phyloP scores from a whole-genome alignment of 2,888 invertebrate species.

The Andrena bicolor region DNA sequence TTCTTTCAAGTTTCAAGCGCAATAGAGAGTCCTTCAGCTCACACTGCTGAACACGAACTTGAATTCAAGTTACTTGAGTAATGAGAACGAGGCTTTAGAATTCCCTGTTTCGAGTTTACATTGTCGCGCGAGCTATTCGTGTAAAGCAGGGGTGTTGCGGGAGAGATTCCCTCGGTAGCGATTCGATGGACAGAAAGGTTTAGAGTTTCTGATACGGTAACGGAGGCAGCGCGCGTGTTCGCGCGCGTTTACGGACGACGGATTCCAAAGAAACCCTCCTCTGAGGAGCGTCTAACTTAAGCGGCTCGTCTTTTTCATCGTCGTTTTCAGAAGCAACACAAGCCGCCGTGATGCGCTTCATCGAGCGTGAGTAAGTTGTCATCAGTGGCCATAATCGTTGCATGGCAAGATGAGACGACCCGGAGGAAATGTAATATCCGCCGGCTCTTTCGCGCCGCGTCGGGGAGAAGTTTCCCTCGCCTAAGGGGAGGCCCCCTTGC shows the following conservation, averaged over 20 bases:
- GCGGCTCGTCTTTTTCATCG: conserved; percentile 38
- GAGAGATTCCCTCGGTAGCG: not conserved
- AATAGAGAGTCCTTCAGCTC: too few relatives aligned
- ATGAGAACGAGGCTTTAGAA: too few relatives aligned
- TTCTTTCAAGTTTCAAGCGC: too few relatives aligned
- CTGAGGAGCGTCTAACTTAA: conserved; percentile 8
- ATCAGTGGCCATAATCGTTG: conserved; percentile 65
- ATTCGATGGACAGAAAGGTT: not conserved
- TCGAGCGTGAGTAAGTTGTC: conserved; percentile 65
- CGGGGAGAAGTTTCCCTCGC: conserved; percentile 9
- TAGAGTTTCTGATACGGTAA: conserved; percentile 14
- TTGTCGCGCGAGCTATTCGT: too few relatives aligned
- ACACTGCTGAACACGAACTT: too few relatives aligned
- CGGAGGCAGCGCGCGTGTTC: conserved; percentile 1
- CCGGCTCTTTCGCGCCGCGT: conserved; percentile 31
- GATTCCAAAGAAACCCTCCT: conserved; percentile 8
- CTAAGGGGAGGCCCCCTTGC: conserved; percentile 16
- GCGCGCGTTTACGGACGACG: conserved; percentile 1
- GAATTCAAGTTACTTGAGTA: too few relatives aligned
- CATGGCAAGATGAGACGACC: conserved; percentile 59
- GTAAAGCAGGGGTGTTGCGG: not conserved
- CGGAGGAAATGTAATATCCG: conserved; percentile 66
- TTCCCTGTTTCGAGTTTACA: too few relatives aligned
- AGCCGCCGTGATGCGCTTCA: conserved; percentile 47
- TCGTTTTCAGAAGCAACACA: conserved; percentile 56